These are phyloP conservation scores for Xanthorhoe designata DNA, from an alignment of 2,888 invertebrate species.

Conservation along the genomic window DNA sequence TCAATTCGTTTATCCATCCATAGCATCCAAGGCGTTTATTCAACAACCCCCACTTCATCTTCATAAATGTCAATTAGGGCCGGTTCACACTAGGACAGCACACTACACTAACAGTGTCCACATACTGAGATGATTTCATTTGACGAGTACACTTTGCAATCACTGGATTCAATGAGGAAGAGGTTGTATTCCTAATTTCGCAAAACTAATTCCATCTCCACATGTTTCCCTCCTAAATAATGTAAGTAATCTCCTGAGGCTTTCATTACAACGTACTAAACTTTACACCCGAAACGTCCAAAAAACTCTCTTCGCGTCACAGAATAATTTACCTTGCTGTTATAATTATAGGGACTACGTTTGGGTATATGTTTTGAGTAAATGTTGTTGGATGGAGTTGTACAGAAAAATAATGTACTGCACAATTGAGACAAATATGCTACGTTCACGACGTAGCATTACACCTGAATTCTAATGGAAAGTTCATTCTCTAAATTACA, in stretches of 20 bases:
- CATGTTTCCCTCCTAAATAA: conserved; percentile 10
- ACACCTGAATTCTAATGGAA: neutral
- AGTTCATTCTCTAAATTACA: neutral
- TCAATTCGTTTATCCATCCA: too few species aligned
- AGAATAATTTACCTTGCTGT: neutral
- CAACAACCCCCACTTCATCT: too few species aligned
- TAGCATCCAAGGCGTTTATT: too few species aligned
- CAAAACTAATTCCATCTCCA: conserved; percentile 7
- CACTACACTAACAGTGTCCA: too few species aligned
- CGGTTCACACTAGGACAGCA: too few species aligned
- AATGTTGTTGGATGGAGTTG: neutral
- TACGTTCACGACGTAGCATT: neutral
- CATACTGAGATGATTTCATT: too few species aligned
- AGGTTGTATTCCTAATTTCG: neutral
- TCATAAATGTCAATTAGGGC: too few species aligned
- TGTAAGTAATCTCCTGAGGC: conserved; percentile 17
- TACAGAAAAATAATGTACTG: neutral
- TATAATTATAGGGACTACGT: neutral
- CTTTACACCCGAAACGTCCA: neutral
- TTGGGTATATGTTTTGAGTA: neutral
- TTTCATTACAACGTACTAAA: conserved; percentile 3
- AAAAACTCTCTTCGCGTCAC: neutral
- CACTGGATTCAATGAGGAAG: too few species aligned
- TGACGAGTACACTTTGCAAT: too few species aligned
- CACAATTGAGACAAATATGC: neutral